Base-by-base conservation (phyloP, 2,113 vertebrate species). In the Forbesichthys papilliferus region DNA sequence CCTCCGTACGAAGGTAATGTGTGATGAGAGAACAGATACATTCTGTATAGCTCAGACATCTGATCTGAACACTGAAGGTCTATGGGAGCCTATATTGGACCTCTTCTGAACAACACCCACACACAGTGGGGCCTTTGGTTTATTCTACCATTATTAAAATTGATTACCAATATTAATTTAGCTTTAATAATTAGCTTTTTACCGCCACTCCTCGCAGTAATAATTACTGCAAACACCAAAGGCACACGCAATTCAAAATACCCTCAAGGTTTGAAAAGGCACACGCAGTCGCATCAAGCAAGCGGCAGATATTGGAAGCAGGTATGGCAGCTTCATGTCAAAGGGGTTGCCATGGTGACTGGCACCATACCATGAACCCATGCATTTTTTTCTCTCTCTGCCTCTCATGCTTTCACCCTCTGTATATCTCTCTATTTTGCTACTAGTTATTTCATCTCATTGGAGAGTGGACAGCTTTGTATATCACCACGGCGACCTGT, bases 291-390 rank as follows among this genome's bases (percentile, higher is more conserved):
- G 49, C 64, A 48, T 55, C 60, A 64, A 78, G 48, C 78, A 65
- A 70, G 74, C 54, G 69, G 63, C 65, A 33, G 60, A 48, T 79
- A 71, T 62, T 83, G 75, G 78, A 74, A 86, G 83, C 80, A 86
- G 80, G 82, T 89, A 87, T 83, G 81, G 82, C 84, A 89, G 82
- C 78, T 80, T 68, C 81, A 82, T 82, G 87, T 88, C 85, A 87
- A 88, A 87, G 68, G 54, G 61, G 88, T 91, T 90, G 78, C 85
- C 78, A 90, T 90, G 82, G 90, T 80, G 80, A 90, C 85, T 68
- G 57, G 69, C 74, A 79, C 78, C 75, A 54, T 78, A 73, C 53
- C 47, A 18, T 85, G 78, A 79, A 80, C 72, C 47, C 62, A 63
- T 54, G 20, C 61, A 42, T 61, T 78, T 64, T 58, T 58, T 65